Evolutionary conservation across 2,797 vertebrate genomes (phyloP).

Genomic region (Hirundo rustica): DNA sequence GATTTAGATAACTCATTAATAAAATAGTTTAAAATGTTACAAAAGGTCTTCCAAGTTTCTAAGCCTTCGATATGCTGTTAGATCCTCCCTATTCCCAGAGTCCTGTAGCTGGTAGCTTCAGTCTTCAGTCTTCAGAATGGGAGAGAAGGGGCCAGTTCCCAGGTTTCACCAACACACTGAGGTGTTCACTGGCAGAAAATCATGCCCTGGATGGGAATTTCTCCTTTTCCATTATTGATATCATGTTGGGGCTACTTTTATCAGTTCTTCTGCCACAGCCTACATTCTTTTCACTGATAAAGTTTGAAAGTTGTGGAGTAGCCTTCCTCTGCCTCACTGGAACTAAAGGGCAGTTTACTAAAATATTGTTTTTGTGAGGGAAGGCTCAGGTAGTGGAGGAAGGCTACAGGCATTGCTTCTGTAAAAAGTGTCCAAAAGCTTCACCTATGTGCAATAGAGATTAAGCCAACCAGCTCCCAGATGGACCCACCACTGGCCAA

Average conservation of each 20-base stretch:
- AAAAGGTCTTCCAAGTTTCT: not conserved
- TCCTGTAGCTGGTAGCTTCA: not conserved
- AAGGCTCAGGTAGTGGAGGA: not conserved
- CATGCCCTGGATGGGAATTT: not conserved
- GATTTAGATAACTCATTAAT: not conserved
- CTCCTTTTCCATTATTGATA: not conserved
- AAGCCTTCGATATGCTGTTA: not conserved
- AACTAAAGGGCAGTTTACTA: not conserved
- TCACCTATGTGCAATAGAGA: fast-evolving
- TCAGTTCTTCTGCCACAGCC: fast-evolving
- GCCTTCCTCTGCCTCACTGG: not conserved
- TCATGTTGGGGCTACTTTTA: not conserved
- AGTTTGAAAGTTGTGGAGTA: not conserved
- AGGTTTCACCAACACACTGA: not conserved
- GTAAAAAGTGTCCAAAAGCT: not conserved
- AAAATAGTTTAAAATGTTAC: not conserved
- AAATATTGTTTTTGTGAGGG: not conserved
- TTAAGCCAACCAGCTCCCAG: not conserved
- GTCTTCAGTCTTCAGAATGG: not conserved
- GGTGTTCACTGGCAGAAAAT: not conserved
- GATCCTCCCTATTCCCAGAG: not conserved
- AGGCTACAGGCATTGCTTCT: not conserved
- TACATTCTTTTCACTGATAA: not conserved
- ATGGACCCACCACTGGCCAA: not conserved
- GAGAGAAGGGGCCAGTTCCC: not conserved